Percentiles rank a stretch among this genome's conserved stretches.
Evolutionary conservation across 2,113 vertebrate genomes (phyloP).

Genomic region (Atlantisia rogersi): DNA sequence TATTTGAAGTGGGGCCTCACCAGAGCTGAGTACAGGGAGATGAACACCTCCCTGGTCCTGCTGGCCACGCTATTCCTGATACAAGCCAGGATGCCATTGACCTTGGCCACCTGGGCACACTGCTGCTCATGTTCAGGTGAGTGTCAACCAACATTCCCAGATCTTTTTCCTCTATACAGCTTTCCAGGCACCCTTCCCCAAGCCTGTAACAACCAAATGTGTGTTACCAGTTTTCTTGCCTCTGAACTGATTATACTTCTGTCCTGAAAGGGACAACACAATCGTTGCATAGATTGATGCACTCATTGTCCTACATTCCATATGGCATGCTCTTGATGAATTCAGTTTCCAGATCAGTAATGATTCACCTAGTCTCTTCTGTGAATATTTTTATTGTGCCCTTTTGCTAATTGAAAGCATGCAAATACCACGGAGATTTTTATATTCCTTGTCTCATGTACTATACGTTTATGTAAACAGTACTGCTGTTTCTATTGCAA

Average conservation of each 20-base stretch:
- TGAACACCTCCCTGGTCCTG: too few relatives aligned
- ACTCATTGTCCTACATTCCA: background rate
- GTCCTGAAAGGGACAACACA: constrained; percentile 23
- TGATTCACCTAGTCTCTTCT: constrained; percentile 10
- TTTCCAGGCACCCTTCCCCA: too few relatives aligned
- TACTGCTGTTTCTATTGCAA: background rate
- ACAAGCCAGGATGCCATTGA: too few relatives aligned
- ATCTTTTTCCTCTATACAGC: too few relatives aligned
- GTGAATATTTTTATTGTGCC: constrained; percentile 28
- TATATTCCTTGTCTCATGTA: background rate
- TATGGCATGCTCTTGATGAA: constrained; percentile 61
- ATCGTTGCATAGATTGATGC: constrained; percentile 52
- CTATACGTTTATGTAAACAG: background rate
- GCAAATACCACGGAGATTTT: constrained; percentile 16
- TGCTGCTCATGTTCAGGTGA: too few relatives aligned
- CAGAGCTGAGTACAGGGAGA: too few relatives aligned
- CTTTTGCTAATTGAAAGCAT: constrained; percentile 59
- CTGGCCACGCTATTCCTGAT: too few relatives aligned
- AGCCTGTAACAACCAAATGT: too few relatives aligned
- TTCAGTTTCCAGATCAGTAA: constrained; percentile 33
- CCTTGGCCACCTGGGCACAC: too few relatives aligned
- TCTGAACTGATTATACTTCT: constrained; percentile 40
- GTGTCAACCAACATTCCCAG: too few relatives aligned
- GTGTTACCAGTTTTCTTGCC: background rate
- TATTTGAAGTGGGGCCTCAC: too few relatives aligned